phyloP scores from a whole-genome alignment of 2,888 invertebrate genomes.

The Caenorhabditis sulstoni region DNA sequence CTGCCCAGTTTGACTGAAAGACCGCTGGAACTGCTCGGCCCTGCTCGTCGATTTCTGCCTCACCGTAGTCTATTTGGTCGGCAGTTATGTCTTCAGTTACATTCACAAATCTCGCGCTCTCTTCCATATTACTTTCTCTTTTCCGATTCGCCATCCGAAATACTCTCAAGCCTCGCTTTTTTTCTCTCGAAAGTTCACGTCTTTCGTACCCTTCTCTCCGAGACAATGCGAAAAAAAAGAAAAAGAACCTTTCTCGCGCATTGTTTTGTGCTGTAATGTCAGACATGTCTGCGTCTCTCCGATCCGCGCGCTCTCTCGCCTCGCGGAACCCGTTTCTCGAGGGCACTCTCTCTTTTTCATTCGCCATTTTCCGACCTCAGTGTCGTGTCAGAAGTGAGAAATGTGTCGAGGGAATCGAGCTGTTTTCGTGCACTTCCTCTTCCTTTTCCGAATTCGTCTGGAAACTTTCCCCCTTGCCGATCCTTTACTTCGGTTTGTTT shows the following conservation, averaged over 20 bases:
- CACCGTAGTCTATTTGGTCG: constrained; percentile 50
- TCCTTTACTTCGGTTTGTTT: too few relatives aligned
- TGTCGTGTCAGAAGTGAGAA: background rate
- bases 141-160: too few relatives aligned
- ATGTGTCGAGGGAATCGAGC: too few relatives aligned
- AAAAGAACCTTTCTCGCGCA: background rate
- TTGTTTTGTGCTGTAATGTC: constrained; percentile 16
- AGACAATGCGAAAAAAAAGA: background rate
- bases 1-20: constrained; percentile 34
- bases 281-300: constrained; percentile 18
- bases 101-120: constrained; percentile 28
- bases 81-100: constrained; percentile 29
- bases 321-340: constrained; percentile 39
- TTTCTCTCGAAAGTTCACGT: background rate
- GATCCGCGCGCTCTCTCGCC: background rate
- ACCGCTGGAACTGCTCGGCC: background rate
- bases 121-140: constrained; percentile 2
- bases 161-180: background rate
- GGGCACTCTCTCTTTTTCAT: constrained; percentile 5
- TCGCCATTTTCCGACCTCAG: constrained; percentile 19
- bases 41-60: too few relatives aligned
- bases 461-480: too few relatives aligned
- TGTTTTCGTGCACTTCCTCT: too few relatives aligned
- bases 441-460: too few relatives aligned
- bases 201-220: background rate